Evolutionary conservation across 2,888 invertebrate genomes (phyloP), one percentile per base, ranked within the genome.

Genomic region (Norana najaformis): DNA sequence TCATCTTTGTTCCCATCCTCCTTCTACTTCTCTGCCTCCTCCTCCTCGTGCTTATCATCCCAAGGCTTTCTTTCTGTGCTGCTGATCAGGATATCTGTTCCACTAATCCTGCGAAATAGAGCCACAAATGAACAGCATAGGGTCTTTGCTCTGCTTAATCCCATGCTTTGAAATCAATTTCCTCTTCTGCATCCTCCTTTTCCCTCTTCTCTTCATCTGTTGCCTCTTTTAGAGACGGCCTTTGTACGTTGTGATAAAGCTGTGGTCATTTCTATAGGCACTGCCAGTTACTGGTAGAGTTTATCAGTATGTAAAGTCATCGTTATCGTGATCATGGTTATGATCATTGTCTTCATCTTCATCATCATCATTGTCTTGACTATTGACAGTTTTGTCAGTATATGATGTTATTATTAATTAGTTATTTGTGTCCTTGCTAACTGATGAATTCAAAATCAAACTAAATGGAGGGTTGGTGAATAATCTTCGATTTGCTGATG

Each of bases 11-110:
- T 69, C 69, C 69, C n/a, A 8, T n/a, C n/a, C 69, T 8, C 69
- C 13, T 69, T n/a, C n/a, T 69, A 11, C 16, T 69, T 23, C 23
- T 47, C 23, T 23, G 20, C 41, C 41, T 11, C 2, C 41, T 41
- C 41, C 41, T 41, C 53, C 53, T 53, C 30, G 30, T 69, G 30
- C n/a, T 69, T 11, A 69, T 69, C n/a, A 69, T 69, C n/a, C n/a
- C n/a, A 30, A 69, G 30, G 30, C n/a, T 69, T 13, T 69, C 69
- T 69, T 8, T n/a, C n/a, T 69, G 11, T 69, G 5, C n/a, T 69
- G 69, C 69, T 69, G n/a, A 69, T 69, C 69, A 69, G 69, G 69
- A 69, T 69, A 69, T 69, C 69, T n/a, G 30, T n/a, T 69, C 69
- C 4, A 69, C 1, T 69, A n/a, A 69, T 69, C 30, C 69, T 69